phyloP scores from a whole-genome alignment of 2,113 vertebrate species.

The Agapornis roseicollis region DNA sequence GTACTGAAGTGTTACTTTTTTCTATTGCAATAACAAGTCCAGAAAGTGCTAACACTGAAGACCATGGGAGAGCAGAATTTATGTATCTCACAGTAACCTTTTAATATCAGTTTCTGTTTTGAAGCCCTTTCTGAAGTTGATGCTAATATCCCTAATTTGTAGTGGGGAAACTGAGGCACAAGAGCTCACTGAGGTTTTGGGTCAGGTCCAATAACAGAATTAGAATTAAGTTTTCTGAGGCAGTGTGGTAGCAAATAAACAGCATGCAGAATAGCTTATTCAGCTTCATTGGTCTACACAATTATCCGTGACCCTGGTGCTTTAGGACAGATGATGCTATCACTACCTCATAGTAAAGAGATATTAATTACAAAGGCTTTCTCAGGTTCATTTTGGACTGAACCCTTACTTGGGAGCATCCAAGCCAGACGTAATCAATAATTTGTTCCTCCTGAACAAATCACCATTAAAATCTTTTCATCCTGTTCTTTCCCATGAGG shows the following conservation, averaged over 20 bases:
- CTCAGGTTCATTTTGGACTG: background rate
- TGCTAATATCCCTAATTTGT: background rate
- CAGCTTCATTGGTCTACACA: conserved; percentile 9
- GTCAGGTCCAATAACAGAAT: background rate
- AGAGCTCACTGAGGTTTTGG: background rate
- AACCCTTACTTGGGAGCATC: background rate
- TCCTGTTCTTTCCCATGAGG: background rate
- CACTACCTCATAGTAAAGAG: background rate
- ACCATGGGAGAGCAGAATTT: background rate
- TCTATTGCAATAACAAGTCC: background rate
- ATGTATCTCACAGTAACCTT: background rate
- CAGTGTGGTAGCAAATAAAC: background rate
- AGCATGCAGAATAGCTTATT: background rate
- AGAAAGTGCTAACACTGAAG: background rate
- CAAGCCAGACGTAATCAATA: conserved; percentile 7
- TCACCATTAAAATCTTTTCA: background rate
- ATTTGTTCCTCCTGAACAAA: conserved; percentile 2
- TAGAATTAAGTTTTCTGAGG: background rate
- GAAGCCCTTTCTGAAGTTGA: background rate
- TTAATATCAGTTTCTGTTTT: background rate
- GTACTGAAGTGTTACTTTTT: background rate
- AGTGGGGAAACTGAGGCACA: background rate
- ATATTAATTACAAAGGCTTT: conserved; percentile 36
- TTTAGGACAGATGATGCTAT: conserved; percentile 26
- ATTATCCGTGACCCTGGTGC: conserved; percentile 22